Evolutionary conservation across 2,113 vertebrate species (phyloP).

Genomic region (Cyanocitta stelleri): DNA sequence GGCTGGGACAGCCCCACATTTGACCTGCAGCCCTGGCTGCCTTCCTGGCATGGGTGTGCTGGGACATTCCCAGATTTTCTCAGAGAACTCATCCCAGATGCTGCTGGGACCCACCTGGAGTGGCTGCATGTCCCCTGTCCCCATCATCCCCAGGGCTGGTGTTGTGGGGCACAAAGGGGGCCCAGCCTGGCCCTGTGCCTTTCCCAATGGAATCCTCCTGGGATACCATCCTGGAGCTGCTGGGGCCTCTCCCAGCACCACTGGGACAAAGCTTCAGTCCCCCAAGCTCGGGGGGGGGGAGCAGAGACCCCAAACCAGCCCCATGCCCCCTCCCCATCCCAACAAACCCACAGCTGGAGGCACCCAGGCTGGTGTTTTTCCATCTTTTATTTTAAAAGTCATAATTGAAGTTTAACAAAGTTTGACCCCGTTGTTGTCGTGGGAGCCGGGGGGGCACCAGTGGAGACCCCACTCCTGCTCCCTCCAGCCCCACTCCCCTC

Average conservation of each 20-base stretch:
- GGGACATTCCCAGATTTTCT: not conserved
- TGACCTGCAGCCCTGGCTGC: not conserved
- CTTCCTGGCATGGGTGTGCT: fast-evolving
- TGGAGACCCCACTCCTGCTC: not conserved
- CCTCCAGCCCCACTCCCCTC: slow-evolving; percentile 3
- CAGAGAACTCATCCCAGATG: not conserved
- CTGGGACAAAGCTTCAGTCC: not conserved
- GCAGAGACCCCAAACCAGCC: not conserved
- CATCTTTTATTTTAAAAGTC: slow-evolving; percentile 77
- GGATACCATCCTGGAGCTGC: not conserved
- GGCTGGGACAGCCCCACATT: not conserved
- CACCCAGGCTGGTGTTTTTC: not conserved
- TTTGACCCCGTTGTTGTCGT: slow-evolving; percentile 17
- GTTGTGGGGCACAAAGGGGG: not conserved
- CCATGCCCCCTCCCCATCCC: not conserved
- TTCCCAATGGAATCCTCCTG: not conserved
- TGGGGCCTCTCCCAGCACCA: not conserved
- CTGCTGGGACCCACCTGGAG: fast-evolving
- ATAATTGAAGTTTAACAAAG: slow-evolving; percentile 74
- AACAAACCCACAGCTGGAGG: not conserved
- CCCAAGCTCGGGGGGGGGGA: fast-evolving
- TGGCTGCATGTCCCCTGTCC: fast-evolving
- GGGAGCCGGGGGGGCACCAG: not conserved
- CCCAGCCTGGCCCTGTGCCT: fast-evolving
- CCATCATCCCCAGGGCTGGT: fast-evolving